These are phyloP conservation scores for Lydus trimaculatus DNA, from an alignment of 2,888 invertebrate species.

Conservation along the genomic window DNA sequence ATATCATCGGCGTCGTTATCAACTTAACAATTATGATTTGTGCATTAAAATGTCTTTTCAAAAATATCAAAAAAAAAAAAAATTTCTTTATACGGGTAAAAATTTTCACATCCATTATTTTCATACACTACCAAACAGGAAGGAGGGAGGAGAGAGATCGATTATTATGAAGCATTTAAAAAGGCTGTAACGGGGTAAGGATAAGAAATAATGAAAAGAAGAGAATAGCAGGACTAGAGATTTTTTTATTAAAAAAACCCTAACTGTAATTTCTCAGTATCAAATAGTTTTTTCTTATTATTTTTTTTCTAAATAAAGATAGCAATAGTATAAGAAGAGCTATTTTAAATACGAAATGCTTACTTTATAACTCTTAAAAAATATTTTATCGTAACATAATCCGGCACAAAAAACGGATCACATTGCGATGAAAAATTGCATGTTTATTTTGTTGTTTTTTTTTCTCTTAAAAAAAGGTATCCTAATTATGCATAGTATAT, in stretches of 20 bases:
- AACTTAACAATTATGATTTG: constrained; percentile 39
- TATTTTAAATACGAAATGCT: constrained; percentile 64
- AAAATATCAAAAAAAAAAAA: constrained; percentile 17
- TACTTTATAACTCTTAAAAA: constrained; percentile 37
- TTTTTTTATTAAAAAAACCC: constrained; percentile 65
- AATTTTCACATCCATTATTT: constrained; percentile 41
- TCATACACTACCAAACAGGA: constrained; percentile 20
- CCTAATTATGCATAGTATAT: constrained; percentile 52
- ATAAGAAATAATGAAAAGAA: constrained; percentile 41
- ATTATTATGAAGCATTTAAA: constrained; percentile 31
- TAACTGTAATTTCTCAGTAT: constrained; percentile 69
- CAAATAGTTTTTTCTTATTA: constrained; percentile 66
- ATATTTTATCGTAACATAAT: constrained; percentile 20
- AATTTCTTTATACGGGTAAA: constrained; percentile 28
- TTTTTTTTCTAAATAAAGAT: constrained; percentile 61
- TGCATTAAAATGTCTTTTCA: constrained; percentile 23
- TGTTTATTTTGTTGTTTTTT: constrained; percentile 34
- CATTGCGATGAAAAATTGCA: constrained; percentile 27
- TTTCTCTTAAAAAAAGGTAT: constrained; percentile 38
- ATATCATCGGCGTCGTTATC: background rate
- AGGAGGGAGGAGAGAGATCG: background rate
- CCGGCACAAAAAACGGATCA: constrained; percentile 24
- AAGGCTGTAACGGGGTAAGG: constrained; percentile 22
- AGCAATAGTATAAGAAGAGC: constrained; percentile 63
- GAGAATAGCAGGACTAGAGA: constrained; percentile 72